phyloP scores from a whole-genome alignment of 2,888 invertebrate genomes.

The Platerodrilus igneus region DNA sequence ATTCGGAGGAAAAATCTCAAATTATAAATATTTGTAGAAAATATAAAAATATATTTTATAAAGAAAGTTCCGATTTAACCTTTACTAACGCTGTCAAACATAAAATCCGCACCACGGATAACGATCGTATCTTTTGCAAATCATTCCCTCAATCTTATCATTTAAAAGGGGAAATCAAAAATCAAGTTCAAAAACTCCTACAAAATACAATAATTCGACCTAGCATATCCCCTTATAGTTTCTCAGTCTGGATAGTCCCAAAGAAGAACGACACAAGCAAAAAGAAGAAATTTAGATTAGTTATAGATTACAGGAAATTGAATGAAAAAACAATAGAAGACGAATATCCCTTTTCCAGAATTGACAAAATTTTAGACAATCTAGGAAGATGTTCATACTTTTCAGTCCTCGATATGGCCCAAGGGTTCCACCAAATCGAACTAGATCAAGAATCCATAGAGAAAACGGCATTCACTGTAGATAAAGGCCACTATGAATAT shows the following conservation, averaged over 20 bases:
- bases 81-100: too few species aligned
- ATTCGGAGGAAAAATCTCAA: too few species aligned
- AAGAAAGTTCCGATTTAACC: too few species aligned
- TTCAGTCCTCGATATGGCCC: conserved; percentile 24
- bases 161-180: not conserved
- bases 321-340: conserved; percentile 19
- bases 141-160: too few species aligned
- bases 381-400: conserved; percentile 24
- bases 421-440: conserved; percentile 34
- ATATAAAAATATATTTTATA: too few species aligned
- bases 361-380: conserved; percentile 30
- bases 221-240: conserved; percentile 15
- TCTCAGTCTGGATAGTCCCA: conserved; percentile 1
- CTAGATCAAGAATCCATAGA: conserved; percentile 29
- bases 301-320: conserved; percentile 14
- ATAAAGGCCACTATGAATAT: conserved; percentile 31
- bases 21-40: too few species aligned
- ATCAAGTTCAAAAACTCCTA: not conserved
- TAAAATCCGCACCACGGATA: too few species aligned
- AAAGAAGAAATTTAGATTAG: conserved; percentile 11
- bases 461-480: conserved; percentile 33
- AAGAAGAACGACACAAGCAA: conserved; percentile 9
- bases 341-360: conserved; percentile 19
- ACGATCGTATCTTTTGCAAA: too few species aligned
- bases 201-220: conserved; percentile 13